Percentiles rank a stretch among this genome's conserved stretches.
Evolutionary conservation across 2,113 vertebrate genomes (phyloP).

Genomic region (Thamnophis sirtalis): DNA sequence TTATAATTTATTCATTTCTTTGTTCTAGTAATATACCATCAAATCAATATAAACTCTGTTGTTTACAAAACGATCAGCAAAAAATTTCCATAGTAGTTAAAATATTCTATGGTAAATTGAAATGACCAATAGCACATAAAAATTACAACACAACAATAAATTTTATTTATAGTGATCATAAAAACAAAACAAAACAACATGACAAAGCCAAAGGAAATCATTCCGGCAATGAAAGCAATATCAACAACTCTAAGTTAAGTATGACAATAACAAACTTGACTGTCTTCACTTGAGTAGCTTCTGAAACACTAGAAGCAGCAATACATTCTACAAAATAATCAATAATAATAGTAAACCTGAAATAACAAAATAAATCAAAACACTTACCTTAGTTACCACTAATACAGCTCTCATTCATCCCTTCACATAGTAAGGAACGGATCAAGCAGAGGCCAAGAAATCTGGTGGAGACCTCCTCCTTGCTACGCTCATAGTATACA

Average conservation of each 20-base stretch:
- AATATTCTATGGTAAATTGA: neutral
- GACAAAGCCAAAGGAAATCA: neutral
- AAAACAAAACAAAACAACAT: neutral
- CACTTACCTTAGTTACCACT: neutral
- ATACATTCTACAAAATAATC: neutral
- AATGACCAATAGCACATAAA: neutral
- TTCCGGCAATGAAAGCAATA: neutral
- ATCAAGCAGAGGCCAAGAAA: neutral
- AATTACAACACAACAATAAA: neutral
- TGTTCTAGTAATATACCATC: neutral
- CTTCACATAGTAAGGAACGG: neutral
- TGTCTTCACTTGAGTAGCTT: neutral
- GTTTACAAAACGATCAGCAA: neutral
- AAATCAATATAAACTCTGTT: neutral
- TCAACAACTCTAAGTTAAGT: neutral
- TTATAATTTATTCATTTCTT: neutral
- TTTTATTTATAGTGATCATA: neutral
- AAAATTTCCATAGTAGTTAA: neutral
- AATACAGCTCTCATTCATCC: neutral
- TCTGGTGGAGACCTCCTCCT: neutral
- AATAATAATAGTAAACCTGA: neutral
- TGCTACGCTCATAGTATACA: neutral
- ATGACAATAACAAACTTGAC: neutral
- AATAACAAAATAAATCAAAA: neutral
- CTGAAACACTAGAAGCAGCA: neutral